A percentile compares a stretch with the other conserved stretches of the same genome.
phyloP scores from a whole-genome alignment of 2,888 invertebrate genomes.

The Lymantria dispar region DNA sequence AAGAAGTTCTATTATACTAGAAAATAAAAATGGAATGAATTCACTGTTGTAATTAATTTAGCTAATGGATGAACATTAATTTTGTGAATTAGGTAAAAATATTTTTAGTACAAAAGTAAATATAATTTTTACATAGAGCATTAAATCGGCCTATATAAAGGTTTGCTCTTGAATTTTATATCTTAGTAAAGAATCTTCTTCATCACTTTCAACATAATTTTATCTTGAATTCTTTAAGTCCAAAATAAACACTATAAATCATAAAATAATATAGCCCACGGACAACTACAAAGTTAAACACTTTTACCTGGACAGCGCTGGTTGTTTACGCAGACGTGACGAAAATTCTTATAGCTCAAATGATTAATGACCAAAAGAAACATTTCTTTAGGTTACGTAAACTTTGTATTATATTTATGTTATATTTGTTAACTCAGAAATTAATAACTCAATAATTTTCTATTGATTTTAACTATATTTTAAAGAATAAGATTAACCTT shows the following conservation, averaged over 20 bases:
- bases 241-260: constrained; percentile 21
- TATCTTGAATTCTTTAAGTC: background rate
- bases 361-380: constrained; percentile 30
- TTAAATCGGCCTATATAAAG: too few species aligned
- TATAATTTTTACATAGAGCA: too few species aligned
- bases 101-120: too few species aligned
- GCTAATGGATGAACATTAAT: too few species aligned
- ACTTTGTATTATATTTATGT: constrained; percentile 15
- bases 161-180: too few species aligned
- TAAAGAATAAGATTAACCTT: too few species aligned
- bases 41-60: too few species aligned
- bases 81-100: too few species aligned
- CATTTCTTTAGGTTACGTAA: constrained; percentile 12
- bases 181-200: background rate
- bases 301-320: constrained; percentile 27
- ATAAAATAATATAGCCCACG: constrained; percentile 29
- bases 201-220: background rate
- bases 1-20: too few species aligned
- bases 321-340: constrained; percentile 26
- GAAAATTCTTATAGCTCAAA: constrained; percentile 20
- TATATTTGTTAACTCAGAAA: background rate
- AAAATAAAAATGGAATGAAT: too few species aligned
- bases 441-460: too few species aligned
- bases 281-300: constrained; percentile 34
- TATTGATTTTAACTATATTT: too few species aligned